Evolutionary conservation across 2,888 invertebrate genomes (phyloP).

Genomic region (Sturmia bella): DNA sequence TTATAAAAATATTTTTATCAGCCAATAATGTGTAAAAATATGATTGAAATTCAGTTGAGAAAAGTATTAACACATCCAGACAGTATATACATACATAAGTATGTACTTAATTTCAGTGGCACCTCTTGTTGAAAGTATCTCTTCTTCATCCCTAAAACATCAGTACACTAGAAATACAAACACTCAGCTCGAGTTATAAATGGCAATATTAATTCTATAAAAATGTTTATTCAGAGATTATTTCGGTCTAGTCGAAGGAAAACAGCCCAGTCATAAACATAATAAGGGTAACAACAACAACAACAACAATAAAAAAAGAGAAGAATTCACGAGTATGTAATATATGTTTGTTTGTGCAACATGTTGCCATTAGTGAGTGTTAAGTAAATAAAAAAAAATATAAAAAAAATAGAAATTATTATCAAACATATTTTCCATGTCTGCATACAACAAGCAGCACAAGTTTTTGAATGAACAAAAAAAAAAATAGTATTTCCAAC

Average conservation of each 20-base stretch:
- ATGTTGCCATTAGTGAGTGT: constrained; percentile 7
- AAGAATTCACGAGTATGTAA: neutral
- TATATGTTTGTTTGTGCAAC: constrained; percentile 14
- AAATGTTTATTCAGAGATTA: constrained; percentile 25
- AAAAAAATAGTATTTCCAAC: neutral
- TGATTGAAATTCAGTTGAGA: too few species aligned
- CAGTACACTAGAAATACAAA: neutral
- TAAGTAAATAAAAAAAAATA: neutral
- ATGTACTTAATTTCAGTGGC: constrained; percentile 10
- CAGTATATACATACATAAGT: too few species aligned
- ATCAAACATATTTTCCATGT: constrained; percentile 22
- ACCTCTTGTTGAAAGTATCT: neutral
- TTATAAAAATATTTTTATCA: too few species aligned
- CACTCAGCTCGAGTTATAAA: neutral
- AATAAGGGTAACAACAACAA: neutral
- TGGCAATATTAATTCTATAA: neutral
- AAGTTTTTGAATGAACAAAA: too few species aligned
- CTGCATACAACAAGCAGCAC: neutral
- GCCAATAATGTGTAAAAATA: too few species aligned
- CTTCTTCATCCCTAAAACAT: neutral
- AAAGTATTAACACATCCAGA: neutral
- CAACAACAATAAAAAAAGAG: neutral
- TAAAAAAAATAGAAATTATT: neutral
- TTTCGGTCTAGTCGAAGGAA: neutral
- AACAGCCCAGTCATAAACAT: neutral